Base-by-base conservation (phyloP, 1,140 invertebrate species). In the Drosophila parabipectinata region DNA sequence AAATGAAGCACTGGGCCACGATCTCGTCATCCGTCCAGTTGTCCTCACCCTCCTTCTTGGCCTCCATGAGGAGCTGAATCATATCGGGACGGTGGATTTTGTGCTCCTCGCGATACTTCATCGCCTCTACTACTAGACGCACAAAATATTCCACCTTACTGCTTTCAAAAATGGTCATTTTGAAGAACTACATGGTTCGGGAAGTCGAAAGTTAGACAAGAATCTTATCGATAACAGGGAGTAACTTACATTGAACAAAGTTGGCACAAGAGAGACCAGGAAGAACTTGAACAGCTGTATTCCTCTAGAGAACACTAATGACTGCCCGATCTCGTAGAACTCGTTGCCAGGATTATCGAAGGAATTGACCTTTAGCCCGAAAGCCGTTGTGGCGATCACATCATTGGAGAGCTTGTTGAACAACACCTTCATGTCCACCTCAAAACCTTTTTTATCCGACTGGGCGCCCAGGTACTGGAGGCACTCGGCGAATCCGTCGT, bases 1-100 rank as follows among this genome's bases (percentile, higher is more conserved):
- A 93, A 1, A 90, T 44, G 10, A 93, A 91, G 3, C 91, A 92
- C 50, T 93, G 90, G 0, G 94, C 93, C 1, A 93, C 85, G 0
- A 95, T 87, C 55, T 94, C 94, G 2, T 91, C 81, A 21, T 94
- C 93, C 0, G 92, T 90, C 92, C 94, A 93, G 0, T 91, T 59
- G n/a, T 82, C 56, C 0, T 64, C 9, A 2, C 77, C 56, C 6
- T 91, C 91, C 21, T 90, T 90, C 53, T 75, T 85, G 10, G 92
- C 90, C 73, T 93, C 88, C 81, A 93, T 90, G 8, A 93, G 48
- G 52, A 93, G 51, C 34, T 93, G 88, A 21, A 93, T 92, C 90
- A 93, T 91, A 66, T 93, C 93, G 0, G 92, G 91, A 4, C 92
- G 67, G 1, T 89, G 66, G 10, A 93, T 92, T 4, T 79, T 77